These are phyloP conservation scores for Periphyllus acericola DNA, from an alignment of 2,888 invertebrate genomes.

Conservation along the genomic window DNA sequence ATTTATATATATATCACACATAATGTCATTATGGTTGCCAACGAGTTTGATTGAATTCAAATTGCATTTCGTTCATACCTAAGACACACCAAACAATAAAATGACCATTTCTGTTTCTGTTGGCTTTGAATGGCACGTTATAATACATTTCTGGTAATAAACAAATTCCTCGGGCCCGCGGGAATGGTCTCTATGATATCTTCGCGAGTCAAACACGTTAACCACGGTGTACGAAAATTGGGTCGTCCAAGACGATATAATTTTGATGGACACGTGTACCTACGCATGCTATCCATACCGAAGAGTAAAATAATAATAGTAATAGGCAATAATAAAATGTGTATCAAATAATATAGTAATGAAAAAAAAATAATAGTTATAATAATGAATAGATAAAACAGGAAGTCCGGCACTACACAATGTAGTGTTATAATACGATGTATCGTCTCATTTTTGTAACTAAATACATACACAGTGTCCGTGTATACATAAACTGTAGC, in stretches of 20 bases:
- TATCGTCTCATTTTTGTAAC: conserved; percentile 10
- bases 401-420: neutral
- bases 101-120: neutral
- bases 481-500: conserved; percentile 10
- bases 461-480: neutral
- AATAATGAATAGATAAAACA: neutral
- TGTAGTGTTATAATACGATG: neutral
- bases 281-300: neutral
- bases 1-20: too few relatives aligned
- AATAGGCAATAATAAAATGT: neutral
- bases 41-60: neutral
- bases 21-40: neutral
- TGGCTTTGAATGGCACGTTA: neutral
- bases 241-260: neutral
- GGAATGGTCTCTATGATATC: neutral
- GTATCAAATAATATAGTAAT: neutral
- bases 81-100: neutral
- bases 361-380: neutral
- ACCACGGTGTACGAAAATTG: neutral
- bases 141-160: neutral
- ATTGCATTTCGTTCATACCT: neutral
- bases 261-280: conserved; percentile 16
- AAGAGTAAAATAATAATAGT: neutral
- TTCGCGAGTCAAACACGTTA: neutral
- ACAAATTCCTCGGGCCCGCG: neutral